These are phyloP conservation scores for Donacobius atricapilla DNA, from an alignment of 2,113 vertebrate genomes.

Conservation along the genomic window DNA sequence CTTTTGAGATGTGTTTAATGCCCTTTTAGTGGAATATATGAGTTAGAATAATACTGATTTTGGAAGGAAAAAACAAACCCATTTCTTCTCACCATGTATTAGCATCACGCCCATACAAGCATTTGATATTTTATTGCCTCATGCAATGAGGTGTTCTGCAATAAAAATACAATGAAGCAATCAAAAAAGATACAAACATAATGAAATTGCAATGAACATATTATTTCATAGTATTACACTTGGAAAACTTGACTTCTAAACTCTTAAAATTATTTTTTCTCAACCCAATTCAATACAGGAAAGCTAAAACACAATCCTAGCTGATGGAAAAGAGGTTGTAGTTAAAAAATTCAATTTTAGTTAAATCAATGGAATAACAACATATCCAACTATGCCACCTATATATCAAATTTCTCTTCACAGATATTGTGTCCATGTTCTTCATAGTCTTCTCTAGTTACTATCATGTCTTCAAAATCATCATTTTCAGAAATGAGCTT, in stretches of 20 bases:
- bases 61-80: neutral
- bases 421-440: constrained; percentile 94
- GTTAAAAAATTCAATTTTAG: constrained; percentile 8
- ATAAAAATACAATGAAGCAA: neutral
- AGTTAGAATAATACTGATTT: neutral
- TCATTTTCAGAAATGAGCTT: constrained; percentile 91
- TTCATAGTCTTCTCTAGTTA: constrained; percentile 96
- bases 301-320: constrained; percentile 50
- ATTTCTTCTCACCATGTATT: neutral
- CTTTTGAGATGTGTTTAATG: neutral
- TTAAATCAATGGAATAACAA: neutral
- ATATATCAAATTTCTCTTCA: constrained; percentile 98
- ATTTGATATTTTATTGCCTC: neutral
- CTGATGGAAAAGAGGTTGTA: neutral
- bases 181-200: neutral
- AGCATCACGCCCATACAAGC: neutral
- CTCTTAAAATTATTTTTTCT: neutral
- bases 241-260: constrained; percentile 1
- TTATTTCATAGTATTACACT: neutral
- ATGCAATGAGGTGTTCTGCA: neutral
- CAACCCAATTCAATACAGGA: constrained; percentile 37
- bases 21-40: neutral
- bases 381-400: constrained; percentile 26
- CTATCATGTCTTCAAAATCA: constrained; percentile 95
- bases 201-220: neutral